A percentile compares a stretch with the other conserved stretches of the same genome.
phyloP scores from a whole-genome alignment of 64 coral and sea anemone species.

The Montipora sp. region DNA sequence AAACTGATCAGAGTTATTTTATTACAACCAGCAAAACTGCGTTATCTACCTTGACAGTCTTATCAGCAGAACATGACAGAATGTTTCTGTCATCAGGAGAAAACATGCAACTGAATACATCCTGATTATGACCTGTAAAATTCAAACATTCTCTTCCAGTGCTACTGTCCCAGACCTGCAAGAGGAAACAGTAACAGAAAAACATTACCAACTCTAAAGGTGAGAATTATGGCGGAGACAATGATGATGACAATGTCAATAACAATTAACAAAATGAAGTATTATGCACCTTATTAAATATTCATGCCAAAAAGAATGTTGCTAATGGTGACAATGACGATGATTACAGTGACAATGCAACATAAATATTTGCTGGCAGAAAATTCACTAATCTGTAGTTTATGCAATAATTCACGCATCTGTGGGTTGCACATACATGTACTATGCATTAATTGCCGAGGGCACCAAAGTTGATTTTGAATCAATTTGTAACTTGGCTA shows the following conservation, averaged over 20 bases:
- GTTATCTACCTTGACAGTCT: slow-evolving; percentile 58
- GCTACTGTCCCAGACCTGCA: slow-evolving; percentile 68
- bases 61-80: slow-evolving; percentile 78
- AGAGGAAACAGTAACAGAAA: not conserved
- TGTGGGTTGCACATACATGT: too few species aligned
- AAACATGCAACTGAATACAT: slow-evolving; percentile 71
- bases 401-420: too few species aligned
- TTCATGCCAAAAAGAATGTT: not conserved
- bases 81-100: slow-evolving; percentile 60
- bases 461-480: too few species aligned
- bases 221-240: not conserved
- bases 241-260: not conserved
- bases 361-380: too few species aligned
- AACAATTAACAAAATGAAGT: not conserved
- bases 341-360: not conserved
- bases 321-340: not conserved
- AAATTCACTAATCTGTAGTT: too few species aligned
- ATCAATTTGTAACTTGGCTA: too few species aligned
- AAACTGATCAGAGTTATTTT: too few species aligned
- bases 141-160: slow-evolving; percentile 43
- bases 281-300: too few species aligned
- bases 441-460: not conserved
- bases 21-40: not conserved
- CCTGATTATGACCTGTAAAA: slow-evolving; percentile 70
- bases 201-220: too few species aligned